These are phyloP conservation scores for Enteromius viviparus DNA, from an alignment of 2,797 vertebrate genomes.

Conservation along the genomic window DNA sequence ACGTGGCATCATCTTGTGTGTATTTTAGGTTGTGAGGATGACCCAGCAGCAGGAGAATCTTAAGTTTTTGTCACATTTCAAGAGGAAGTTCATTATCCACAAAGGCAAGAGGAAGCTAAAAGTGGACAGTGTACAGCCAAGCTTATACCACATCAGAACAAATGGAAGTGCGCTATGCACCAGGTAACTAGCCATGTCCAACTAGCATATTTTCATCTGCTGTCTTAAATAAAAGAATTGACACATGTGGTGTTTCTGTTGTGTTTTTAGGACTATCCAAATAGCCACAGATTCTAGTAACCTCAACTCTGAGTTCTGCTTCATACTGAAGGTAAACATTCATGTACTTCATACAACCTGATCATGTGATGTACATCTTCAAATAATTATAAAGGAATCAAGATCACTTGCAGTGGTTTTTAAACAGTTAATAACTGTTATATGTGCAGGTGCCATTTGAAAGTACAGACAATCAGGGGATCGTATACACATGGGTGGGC, in stretches of 20 bases:
- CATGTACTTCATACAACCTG: no score
- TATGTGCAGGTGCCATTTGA: slow-evolving; percentile 91
- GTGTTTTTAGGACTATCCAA: slow-evolving; percentile 88
- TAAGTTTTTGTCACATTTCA: slow-evolving; percentile 98
- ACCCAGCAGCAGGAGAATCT: slow-evolving; percentile 99
- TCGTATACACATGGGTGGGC: slow-evolving; percentile 98
- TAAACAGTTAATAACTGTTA: neutral
- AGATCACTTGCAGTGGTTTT: neutral
- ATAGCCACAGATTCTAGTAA: slow-evolving; percentile 90
- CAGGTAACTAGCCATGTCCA: slow-evolving; percentile 73
- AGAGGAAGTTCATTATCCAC: slow-evolving; percentile 97
- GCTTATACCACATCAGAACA: slow-evolving; percentile 95
- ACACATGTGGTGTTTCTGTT: neutral
- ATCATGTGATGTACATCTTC: neutral
- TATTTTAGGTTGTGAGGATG: slow-evolving; percentile 93
- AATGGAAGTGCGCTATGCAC: slow-evolving; percentile 96
- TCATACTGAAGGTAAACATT: slow-evolving; percentile 90
- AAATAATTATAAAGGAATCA: neutral
- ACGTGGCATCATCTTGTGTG: neutral
- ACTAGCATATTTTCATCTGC: neutral
- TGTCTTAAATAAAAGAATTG: neutral
- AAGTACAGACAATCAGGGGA: slow-evolving; percentile 97
- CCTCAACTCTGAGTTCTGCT: slow-evolving; percentile 97
- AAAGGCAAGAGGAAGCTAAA: slow-evolving; percentile 90
- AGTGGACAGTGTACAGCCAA: slow-evolving; percentile 86